phyloP scores from a whole-genome alignment of 2,888 invertebrate genomes.

The Ligdia adustata region DNA sequence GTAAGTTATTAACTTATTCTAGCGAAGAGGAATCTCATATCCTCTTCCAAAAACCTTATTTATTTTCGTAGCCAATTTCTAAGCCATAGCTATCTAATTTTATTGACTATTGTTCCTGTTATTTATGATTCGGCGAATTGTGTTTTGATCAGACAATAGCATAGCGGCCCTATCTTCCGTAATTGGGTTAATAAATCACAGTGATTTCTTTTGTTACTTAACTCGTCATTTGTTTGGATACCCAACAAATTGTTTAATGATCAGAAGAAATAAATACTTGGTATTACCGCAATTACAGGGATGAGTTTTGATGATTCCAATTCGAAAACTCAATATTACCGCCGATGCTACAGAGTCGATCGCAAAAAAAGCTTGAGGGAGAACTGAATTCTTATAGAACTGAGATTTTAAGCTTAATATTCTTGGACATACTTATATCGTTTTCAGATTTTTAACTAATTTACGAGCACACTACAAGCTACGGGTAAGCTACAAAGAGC shows the following conservation, averaged over 20 bases:
- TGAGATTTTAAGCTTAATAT: too few relatives aligned
- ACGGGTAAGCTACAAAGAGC: conserved; percentile 9
- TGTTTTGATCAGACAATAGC: conserved; percentile 74
- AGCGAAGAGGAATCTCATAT: conserved; percentile 54
- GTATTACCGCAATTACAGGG: too few relatives aligned
- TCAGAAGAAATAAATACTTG: conserved; percentile 10
- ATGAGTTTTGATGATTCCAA: too few relatives aligned
- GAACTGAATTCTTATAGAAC: too few relatives aligned
- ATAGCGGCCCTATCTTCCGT: conserved; percentile 63
- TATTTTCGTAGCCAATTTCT: conserved; percentile 64
- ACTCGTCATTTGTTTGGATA: conserved; percentile 36
- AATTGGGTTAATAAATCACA: conserved; percentile 76
- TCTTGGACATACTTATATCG: too few relatives aligned
- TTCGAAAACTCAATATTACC: too few relatives aligned
- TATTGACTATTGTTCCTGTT: conserved; percentile 78
- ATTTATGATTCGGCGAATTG: conserved; percentile 76
- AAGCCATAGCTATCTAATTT: conserved; percentile 70
- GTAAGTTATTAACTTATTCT: conserved; percentile 54
- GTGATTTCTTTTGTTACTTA: conserved; percentile 64
- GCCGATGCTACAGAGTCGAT: too few relatives aligned
- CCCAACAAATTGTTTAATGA: conserved; percentile 15
- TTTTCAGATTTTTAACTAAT: too few relatives aligned
- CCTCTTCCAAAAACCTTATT: conserved; percentile 56
- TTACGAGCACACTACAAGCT: conserved; percentile 3
- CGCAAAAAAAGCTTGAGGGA: too few relatives aligned